phyloP scores from a whole-genome alignment of 2,113 vertebrate genomes.

The Bubo bubo region DNA sequence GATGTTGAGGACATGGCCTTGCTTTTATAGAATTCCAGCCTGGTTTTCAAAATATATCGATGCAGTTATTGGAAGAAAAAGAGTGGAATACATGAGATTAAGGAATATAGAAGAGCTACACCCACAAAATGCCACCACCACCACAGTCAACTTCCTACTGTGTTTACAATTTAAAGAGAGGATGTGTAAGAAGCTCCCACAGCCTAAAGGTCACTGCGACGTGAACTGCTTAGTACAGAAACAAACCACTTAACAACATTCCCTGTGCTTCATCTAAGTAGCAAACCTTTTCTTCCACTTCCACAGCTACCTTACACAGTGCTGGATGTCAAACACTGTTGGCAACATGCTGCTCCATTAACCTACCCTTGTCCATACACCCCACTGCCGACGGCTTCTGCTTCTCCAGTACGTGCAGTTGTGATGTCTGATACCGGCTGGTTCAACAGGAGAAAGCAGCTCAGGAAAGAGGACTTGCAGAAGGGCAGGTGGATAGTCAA shows the following conservation, averaged over 20 bases:
- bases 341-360: neutral
- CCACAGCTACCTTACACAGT: neutral
- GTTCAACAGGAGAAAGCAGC: neutral
- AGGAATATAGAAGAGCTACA: neutral
- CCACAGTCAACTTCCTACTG: neutral
- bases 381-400: accelerated
- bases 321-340: neutral
- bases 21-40: neutral
- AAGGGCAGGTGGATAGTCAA: neutral
- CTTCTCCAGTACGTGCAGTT: accelerated
- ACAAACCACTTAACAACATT: neutral
- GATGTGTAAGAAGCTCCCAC: neutral
- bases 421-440: neutral
- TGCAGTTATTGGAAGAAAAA: neutral
- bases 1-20: neutral
- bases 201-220: neutral
- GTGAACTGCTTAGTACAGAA: neutral
- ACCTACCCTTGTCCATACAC: too few species aligned
- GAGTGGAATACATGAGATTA: neutral
- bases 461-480: neutral
- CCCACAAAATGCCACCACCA: neutral
- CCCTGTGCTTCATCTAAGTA: neutral
- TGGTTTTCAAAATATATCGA: neutral
- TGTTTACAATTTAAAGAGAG: neutral
- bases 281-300: accelerated